A percentile compares a stretch with the other conserved stretches of the same genome.
phyloP scores from a whole-genome alignment of 2,888 invertebrate genomes.

The Meta bourneti region DNA sequence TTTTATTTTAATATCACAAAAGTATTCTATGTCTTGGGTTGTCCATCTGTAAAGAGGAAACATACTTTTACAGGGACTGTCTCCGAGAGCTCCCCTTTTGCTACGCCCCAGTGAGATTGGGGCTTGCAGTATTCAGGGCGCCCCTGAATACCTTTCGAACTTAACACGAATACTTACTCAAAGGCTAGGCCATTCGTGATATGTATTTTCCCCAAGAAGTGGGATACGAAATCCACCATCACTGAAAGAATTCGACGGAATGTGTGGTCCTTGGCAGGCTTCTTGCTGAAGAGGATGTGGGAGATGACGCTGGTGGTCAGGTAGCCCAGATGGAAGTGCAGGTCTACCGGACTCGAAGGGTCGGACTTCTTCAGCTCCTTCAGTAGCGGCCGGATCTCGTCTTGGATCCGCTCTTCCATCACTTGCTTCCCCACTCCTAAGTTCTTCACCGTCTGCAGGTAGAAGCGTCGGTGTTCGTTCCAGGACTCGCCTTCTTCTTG shows the following conservation, averaged over 20 bases:
- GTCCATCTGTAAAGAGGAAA: no score
- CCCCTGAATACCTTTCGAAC: no score
- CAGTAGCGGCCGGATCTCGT: slow-evolving; percentile 15
- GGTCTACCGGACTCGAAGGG: slow-evolving; percentile 50
- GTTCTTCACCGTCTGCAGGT: slow-evolving; percentile 85
- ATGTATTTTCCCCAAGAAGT: slow-evolving; percentile 18
- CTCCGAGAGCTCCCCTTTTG: no score
- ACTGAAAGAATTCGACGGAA: neutral
- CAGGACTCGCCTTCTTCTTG: slow-evolving; percentile 86
- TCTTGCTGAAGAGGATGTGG: slow-evolving; percentile 35
- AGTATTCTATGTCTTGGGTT: no score
- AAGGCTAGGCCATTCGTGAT: neutral
- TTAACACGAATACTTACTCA: neutral
- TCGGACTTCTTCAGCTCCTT: slow-evolving; percentile 36
- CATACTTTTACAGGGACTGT: no score
- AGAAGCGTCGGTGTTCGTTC: slow-evolving; percentile 86
- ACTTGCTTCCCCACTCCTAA: slow-evolving; percentile 80
- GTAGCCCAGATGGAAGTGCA: slow-evolving; percentile 83
- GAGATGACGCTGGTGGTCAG: slow-evolving; percentile 51
- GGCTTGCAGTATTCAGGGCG: no score
- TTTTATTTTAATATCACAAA: no score
- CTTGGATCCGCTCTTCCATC: slow-evolving; percentile 42
- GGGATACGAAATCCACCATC: neutral
- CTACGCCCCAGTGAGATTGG: no score
- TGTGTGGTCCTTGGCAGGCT: neutral